Evolutionary conservation across 1,140 invertebrate species (phyloP).

Genomic region (Heliconius eleuchia): DNA sequence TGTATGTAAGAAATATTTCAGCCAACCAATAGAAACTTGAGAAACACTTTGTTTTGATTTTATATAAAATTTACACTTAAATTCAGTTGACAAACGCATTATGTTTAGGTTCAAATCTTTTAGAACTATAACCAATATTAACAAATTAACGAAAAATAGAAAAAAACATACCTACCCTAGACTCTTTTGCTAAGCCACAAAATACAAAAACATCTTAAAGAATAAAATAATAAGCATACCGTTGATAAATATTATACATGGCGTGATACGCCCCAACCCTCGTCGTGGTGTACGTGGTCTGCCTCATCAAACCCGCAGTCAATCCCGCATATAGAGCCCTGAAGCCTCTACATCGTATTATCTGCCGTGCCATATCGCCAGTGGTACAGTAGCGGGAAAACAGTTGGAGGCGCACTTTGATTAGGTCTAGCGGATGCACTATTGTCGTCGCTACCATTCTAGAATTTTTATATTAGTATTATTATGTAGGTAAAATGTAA

Average conservation of each 20-base stretch:
- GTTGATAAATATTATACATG: slow-evolving; percentile 90
- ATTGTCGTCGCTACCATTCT: slow-evolving; percentile 97
- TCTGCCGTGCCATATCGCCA: slow-evolving; percentile 86
- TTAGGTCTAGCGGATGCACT: slow-evolving; percentile 97
- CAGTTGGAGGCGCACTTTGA: slow-evolving; percentile 98
- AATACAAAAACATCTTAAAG: background rate
- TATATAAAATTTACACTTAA: no score
- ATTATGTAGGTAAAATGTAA: background rate
- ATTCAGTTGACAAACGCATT: no score
- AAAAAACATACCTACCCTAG: no score
- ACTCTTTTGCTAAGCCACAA: background rate
- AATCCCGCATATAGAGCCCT: slow-evolving; percentile 93
- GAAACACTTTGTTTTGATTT: no score
- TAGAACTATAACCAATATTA: no score
- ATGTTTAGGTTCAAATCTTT: no score
- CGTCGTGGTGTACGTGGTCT: slow-evolving; percentile 98
- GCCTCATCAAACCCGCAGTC: slow-evolving; percentile 91
- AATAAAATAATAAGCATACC: slow-evolving; percentile 53
- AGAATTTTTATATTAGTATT: slow-evolving; percentile 16
- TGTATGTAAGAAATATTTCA: no score
- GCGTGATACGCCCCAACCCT: slow-evolving; percentile 96
- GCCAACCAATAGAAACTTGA: no score
- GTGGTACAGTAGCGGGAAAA: slow-evolving; percentile 86
- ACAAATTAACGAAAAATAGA: no score
- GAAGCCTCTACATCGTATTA: slow-evolving; percentile 93